Base-by-base conservation (phyloP, 2,888 invertebrate genomes). In the Siphlonurus alternatus region DNA sequence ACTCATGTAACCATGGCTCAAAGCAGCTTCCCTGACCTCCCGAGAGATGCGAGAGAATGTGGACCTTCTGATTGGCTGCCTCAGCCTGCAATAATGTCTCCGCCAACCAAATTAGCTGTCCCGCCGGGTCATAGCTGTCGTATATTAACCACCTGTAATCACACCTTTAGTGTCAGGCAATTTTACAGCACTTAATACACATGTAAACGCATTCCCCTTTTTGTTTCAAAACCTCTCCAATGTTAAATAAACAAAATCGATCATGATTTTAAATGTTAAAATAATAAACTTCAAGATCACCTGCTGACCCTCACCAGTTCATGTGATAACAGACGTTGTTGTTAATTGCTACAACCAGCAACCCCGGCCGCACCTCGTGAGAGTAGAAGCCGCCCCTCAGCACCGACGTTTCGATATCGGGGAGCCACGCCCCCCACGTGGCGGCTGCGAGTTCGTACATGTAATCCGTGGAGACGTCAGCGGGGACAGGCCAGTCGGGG, bases 21-120 rank as follows among this genome's bases (percentile, higher is more conserved):
- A 85, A 80, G 65, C 91, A 86, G 67, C 85, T 84, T 67, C 85
- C 84, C 1, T 80, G 79, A 2, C 90, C 90, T 0, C 89, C 83
- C 0, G 93, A 92, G 61, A 94, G 83, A 71, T 96, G 95, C 0
- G 85, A 82, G 61, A 95, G 77, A 56, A 93, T 86, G 71, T 93
- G 91, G 0, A 94, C 92, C 71, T 83, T 80, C 73, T 93, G 90
- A 0, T 81, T 80, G 1, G 81, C 81, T 53, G 76, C 72, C 74
- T 95, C 95, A 0, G 94, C 88, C 65, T 82, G 76, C 61, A 81
- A 76, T 2, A 96, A 76, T 63, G 87, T 85, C 7, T 83, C 75
- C 1, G 87, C 82, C 38, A 96, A 74, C 94, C 94, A 96, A 63
- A 85, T 81, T 63, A 96, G 77, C 73, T 93, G 89, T 2, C 78